Percentiles rank a stretch among this genome's conserved stretches.
These are phyloP conservation scores for Gorsachius goisagi DNA, from an alignment of 2,113 vertebrate genomes.

Conservation along the genomic window DNA sequence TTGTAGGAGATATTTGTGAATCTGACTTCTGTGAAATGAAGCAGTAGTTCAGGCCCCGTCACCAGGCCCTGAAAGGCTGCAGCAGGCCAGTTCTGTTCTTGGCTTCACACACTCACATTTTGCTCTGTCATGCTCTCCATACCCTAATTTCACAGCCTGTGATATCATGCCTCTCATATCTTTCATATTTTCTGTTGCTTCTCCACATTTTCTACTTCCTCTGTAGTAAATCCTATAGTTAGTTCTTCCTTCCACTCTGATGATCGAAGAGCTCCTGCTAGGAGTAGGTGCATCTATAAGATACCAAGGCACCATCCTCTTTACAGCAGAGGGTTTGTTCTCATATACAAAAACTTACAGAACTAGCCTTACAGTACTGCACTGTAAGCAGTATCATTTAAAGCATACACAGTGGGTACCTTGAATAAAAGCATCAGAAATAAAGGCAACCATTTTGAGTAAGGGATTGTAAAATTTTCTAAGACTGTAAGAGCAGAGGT, in stretches of 20 bases:
- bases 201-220: background rate
- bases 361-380: background rate
- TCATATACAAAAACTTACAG: background rate
- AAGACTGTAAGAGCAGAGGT: background rate
- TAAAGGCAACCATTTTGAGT: background rate
- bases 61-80: background rate
- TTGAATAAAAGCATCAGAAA: background rate
- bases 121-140: background rate
- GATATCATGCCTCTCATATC: background rate
- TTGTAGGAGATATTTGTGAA: background rate
- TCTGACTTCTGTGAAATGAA: background rate
- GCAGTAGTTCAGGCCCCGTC: accelerated
- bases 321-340: background rate
- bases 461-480: background rate
- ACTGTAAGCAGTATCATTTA: background rate
- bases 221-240: background rate
- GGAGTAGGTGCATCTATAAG: background rate
- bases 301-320: background rate
- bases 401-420: background rate
- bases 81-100: background rate
- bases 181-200: background rate
- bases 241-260: background rate
- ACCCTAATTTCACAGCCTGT: background rate
- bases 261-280: background rate
- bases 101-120: background rate